Evolutionary conservation across 2,113 vertebrate genomes (phyloP).

Genomic region (Ptychochromis oligacanthus): DNA sequence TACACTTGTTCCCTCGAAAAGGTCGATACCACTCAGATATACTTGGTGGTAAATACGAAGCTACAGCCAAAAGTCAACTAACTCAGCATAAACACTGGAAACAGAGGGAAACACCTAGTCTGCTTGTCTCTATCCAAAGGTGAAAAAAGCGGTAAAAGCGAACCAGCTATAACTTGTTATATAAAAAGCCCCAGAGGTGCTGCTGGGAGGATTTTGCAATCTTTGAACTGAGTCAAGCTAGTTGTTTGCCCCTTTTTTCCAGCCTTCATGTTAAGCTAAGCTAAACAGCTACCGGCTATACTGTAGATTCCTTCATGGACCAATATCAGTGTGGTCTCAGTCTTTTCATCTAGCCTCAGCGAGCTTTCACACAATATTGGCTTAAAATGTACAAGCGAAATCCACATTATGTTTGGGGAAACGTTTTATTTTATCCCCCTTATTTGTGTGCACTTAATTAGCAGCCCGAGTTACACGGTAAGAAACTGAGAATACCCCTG

Average conservation of each 20-base stretch:
- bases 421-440: not conserved
- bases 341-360: not conserved
- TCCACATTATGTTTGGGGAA: not conserved
- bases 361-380: not conserved
- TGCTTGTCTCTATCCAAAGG: slow-evolving; percentile 3
- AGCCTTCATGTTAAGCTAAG: not conserved
- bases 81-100: not conserved
- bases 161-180: not conserved
- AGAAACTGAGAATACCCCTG: not conserved
- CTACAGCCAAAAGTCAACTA: slow-evolving; percentile 1
- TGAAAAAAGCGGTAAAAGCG: not conserved
- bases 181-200: not conserved
- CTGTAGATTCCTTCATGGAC: not conserved
- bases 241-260: not conserved
- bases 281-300: not conserved
- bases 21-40: not conserved
- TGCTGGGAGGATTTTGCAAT: not conserved
- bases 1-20: not conserved
- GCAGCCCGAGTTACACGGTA: not conserved
- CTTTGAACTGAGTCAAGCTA: not conserved
- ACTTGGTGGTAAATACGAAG: not conserved
- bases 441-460: slow-evolving; percentile 33
- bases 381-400: not conserved
- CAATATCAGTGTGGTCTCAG: not conserved
- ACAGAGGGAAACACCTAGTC: not conserved